Percentiles rank a stretch among this genome's conserved stretches.
Conservation (phyloP, 2,797 vertebrate species). For the Acanthurus tractus region DNA sequence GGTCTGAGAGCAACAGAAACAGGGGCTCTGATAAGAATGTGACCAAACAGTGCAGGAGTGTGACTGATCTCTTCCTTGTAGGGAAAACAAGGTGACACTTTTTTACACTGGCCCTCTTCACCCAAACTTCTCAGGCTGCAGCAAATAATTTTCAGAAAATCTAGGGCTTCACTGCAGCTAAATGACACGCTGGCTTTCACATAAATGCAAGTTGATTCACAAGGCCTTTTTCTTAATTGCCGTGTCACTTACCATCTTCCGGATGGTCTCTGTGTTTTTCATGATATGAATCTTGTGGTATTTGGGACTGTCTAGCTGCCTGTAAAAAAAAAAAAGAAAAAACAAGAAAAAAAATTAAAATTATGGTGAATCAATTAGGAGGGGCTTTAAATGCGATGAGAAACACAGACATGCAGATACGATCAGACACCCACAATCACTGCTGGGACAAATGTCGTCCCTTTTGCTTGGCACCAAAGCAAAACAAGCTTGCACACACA, state of each 20-base stretch:
- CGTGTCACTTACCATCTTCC: slow-evolving; percentile 92
- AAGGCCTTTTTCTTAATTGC: slow-evolving; percentile 26
- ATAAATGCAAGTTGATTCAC: slow-evolving; percentile 39
- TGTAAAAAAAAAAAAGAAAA: slow-evolving; percentile 71
- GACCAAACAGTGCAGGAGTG: slow-evolving; percentile 35
- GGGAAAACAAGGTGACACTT: background rate
- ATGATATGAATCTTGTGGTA: slow-evolving; percentile 93
- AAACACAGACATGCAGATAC: slow-evolving; percentile 39
- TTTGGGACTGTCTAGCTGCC: slow-evolving; percentile 93
- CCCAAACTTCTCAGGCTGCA: slow-evolving; percentile 19
- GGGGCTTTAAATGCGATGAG: slow-evolving; percentile 39
- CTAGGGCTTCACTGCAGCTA: slow-evolving; percentile 11
- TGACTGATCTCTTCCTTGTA: slow-evolving; percentile 41
- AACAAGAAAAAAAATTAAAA: slow-evolving; percentile 16
- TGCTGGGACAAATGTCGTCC: slow-evolving; percentile 47
- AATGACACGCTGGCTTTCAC: slow-evolving; percentile 12
- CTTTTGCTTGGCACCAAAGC: slow-evolving; percentile 52
- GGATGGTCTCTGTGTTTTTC: slow-evolving; percentile 96
- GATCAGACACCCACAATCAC: slow-evolving; percentile 53
- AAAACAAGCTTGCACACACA: slow-evolving; percentile 18
- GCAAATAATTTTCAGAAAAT: slow-evolving; percentile 7
- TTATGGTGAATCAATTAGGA: slow-evolving; percentile 54
- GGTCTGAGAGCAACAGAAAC: slow-evolving; percentile 46
- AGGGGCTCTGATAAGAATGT: slow-evolving; percentile 53
- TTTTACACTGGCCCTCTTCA: background rate